phyloP scores from a whole-genome alignment of 2,113 vertebrate species.

The Pseudopodoces humilis region DNA sequence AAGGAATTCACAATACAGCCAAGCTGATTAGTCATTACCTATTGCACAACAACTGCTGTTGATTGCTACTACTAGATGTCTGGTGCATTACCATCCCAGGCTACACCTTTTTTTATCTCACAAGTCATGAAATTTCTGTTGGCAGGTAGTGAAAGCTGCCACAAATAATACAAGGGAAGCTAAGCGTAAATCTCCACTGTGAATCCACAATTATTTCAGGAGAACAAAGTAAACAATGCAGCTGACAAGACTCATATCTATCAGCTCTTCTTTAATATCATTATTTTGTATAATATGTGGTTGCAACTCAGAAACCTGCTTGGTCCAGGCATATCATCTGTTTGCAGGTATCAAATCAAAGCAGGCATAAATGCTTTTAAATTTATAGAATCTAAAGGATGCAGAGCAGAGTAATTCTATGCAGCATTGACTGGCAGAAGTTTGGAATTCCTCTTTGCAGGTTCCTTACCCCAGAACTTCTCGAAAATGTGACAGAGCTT shows the following conservation, averaged over 20 bases:
- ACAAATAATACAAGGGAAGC: background rate
- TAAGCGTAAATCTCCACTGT: background rate
- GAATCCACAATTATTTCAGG: background rate
- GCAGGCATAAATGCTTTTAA: background rate
- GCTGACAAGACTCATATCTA: background rate
- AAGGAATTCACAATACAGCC: background rate
- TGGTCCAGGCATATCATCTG: background rate
- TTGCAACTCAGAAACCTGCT: background rate
- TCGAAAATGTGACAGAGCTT: background rate
- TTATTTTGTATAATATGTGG: background rate
- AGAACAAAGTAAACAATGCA: background rate
- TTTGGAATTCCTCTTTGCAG: background rate
- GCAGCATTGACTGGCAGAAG: background rate
- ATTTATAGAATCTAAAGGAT: background rate
- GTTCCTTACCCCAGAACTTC: background rate
- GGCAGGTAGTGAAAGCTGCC: background rate
- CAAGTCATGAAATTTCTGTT: background rate
- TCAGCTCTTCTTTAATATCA: background rate
- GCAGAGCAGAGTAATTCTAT: background rate
- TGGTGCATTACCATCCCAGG: background rate
- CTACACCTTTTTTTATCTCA: background rate
- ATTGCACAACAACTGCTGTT: background rate
- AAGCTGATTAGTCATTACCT: conserved; percentile 2
- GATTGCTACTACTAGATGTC: background rate
- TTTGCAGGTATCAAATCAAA: background rate